Evolutionary conservation across 2,888 invertebrate genomes (phyloP).

Genomic region (Apodemia duryi): DNA sequence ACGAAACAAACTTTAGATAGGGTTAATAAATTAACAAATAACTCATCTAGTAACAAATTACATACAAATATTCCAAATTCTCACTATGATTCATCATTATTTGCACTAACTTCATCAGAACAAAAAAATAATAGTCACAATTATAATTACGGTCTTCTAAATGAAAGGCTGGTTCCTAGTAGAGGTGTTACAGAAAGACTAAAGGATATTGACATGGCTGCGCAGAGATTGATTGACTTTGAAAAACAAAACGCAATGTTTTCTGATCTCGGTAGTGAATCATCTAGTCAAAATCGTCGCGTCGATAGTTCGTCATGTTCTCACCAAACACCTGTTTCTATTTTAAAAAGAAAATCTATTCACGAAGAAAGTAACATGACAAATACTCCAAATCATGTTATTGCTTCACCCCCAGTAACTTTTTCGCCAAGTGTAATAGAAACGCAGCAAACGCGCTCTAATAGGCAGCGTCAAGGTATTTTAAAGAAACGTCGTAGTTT

Average conservation of each 20-base stretch:
- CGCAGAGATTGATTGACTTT: constrained; percentile 76
- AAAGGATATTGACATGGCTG: constrained; percentile 73
- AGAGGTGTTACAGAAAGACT: constrained; percentile 71
- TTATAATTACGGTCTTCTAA: constrained; percentile 56
- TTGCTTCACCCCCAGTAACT: constrained; percentile 85
- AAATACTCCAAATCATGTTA: constrained; percentile 72
- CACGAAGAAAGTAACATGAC: constrained; percentile 74
- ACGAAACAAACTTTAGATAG: constrained; percentile 84
- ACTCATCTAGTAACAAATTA: constrained; percentile 73
- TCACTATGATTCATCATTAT: constrained; percentile 57
- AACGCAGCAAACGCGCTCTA: constrained; percentile 77
- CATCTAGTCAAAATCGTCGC: constrained; percentile 75
- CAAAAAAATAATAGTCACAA: constrained; percentile 55
- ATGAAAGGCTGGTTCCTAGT: constrained; percentile 49
- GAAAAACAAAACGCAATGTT: constrained; percentile 77
- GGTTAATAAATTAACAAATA: constrained; percentile 81
- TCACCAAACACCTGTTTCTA: constrained; percentile 80
- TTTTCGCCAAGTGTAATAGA: constrained; percentile 88
- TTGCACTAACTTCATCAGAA: constrained; percentile 52
- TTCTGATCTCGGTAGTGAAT: constrained; percentile 75
- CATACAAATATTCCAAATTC: constrained; percentile 60
- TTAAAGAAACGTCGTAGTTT: constrained; percentile 90
- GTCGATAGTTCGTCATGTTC: constrained; percentile 55
- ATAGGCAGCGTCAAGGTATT: constrained; percentile 85
- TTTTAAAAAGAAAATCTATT: constrained; percentile 83